Percentiles rank a stretch among this genome's conserved stretches.
These are phyloP conservation scores for Hemichromis elongatus DNA, from an alignment of 2,113 vertebrate species.

Conservation along the genomic window DNA sequence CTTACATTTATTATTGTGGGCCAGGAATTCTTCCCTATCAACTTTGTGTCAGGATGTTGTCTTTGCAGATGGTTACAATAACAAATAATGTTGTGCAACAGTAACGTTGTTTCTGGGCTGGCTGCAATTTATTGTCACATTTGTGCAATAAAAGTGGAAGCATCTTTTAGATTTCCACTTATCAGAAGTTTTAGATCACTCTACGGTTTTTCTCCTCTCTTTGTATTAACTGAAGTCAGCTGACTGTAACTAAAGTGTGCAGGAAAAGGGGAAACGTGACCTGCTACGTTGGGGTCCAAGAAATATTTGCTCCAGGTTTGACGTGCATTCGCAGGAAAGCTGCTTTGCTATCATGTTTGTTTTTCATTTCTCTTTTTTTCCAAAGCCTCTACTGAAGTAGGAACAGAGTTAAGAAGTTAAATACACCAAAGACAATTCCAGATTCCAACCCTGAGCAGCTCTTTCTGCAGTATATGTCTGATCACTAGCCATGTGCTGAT, in stretches of 20 bases:
- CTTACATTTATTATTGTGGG: neutral
- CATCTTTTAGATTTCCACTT: neutral
- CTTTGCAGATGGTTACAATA: neutral
- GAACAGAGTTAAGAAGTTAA: neutral
- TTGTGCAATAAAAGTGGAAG: neutral
- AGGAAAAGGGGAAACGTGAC: neutral
- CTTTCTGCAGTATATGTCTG: neutral
- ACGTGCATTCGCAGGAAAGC: neutral
- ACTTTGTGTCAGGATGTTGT: neutral
- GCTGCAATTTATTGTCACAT: neutral
- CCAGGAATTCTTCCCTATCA: neutral
- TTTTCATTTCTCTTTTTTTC: neutral
- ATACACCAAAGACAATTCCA: neutral
- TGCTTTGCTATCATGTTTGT: neutral
- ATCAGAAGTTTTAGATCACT: neutral
- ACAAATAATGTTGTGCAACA: neutral
- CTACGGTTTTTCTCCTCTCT: neutral
- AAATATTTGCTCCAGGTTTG: neutral
- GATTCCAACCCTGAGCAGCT: neutral
- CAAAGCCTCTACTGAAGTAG: neutral
- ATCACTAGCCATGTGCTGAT: neutral
- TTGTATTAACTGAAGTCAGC: neutral
- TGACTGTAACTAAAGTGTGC: neutral
- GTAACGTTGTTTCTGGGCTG: neutral
- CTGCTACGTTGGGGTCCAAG: too few relatives aligned